phyloP scores from a whole-genome alignment of 2,797 vertebrate species.

The Pterois miles region DNA sequence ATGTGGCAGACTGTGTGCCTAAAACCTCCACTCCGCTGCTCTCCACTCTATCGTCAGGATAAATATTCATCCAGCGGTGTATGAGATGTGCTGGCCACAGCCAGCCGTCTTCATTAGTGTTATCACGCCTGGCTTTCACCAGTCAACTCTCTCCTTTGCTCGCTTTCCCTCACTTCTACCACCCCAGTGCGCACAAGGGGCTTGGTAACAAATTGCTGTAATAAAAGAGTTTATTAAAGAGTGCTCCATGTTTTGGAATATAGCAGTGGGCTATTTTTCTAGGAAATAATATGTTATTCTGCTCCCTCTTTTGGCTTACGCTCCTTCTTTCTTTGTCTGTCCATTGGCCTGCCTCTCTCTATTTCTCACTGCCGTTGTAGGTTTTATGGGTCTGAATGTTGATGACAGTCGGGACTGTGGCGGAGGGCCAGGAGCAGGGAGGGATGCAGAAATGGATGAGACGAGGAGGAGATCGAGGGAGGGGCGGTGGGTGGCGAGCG shows the following conservation, averaged over 20 bases:
- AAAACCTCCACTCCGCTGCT: background rate
- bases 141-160: constrained; percentile 27
- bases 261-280: constrained; percentile 54
- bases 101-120: constrained; percentile 63
- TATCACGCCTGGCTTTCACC: constrained; percentile 46
- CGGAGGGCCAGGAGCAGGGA: constrained; percentile 43
- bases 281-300: constrained; percentile 66
- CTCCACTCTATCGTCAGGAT: constrained; percentile 18
- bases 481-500: constrained; percentile 37
- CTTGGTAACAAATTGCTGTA: constrained; percentile 58
- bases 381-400: constrained; percentile 73
- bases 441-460: constrained; percentile 46
- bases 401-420: constrained; percentile 66
- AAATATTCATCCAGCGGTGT: constrained; percentile 52
- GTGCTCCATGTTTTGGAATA: constrained; percentile 57
- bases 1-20: constrained; percentile 14
- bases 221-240: constrained; percentile 72
- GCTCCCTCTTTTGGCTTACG: constrained; percentile 19
- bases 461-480: constrained; percentile 33
- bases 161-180: constrained; percentile 20
- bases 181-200: constrained; percentile 26
- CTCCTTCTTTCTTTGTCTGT: constrained; percentile 34
- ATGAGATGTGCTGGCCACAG: constrained; percentile 29
- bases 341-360: constrained; percentile 32
- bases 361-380: constrained; percentile 41